Base-by-base conservation (phyloP, 2,888 invertebrate genomes). In the Troglohyphantes excavatus region DNA sequence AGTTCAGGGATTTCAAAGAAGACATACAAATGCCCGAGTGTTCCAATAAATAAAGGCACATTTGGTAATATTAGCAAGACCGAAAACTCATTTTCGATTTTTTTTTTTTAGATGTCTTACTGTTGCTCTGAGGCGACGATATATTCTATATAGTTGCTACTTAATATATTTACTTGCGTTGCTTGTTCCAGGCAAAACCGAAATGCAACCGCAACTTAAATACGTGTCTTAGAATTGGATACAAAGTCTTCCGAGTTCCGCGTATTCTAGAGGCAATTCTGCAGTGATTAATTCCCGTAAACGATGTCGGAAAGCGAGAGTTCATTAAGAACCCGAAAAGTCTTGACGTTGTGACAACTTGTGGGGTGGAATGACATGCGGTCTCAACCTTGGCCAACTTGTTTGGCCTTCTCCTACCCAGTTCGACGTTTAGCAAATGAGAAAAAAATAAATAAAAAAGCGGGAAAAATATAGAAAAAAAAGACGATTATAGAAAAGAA, bases 321-420 rank as follows among this genome's bases (percentile, higher is more conserved):
- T 26, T 73, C 73, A 87, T 81, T 87, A 73, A 78, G 63, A 61
- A 21, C 76, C 61, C 23, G 39, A 63, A 19, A 78, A 73, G n/a
- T n/a, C n/a, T n/a, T n/a, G 43, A 63, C 79, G 70, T 59, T 81
- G 72, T 81, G 87, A 87, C 87, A 87, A 73, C 59, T 87, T 85
- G 76, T 7, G 72, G 83, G 72, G 87, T 79, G 79, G 81, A 53
- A 61, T 65, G 73, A 73, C 65, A 65, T 81, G 33, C 43, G 53
- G 46, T 67, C 29, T 72, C 59, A 81, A 63, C 87, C 87, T 87
- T 87, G 87, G 87, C 46, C 79, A 81, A 87, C 87, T 87, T 87
- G 81, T 79, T 73, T 87, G 87, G 79, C 81, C 81, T 73, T 87
- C 63, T 79, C 39, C 39, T 59, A 65, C 39, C 46, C 46, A 29